A percentile compares a stretch with the other conserved stretches of the same genome.
Evolutionary conservation across 1,140 invertebrate genomes (phyloP).

Genomic region (Lasioglossum albipes): DNA sequence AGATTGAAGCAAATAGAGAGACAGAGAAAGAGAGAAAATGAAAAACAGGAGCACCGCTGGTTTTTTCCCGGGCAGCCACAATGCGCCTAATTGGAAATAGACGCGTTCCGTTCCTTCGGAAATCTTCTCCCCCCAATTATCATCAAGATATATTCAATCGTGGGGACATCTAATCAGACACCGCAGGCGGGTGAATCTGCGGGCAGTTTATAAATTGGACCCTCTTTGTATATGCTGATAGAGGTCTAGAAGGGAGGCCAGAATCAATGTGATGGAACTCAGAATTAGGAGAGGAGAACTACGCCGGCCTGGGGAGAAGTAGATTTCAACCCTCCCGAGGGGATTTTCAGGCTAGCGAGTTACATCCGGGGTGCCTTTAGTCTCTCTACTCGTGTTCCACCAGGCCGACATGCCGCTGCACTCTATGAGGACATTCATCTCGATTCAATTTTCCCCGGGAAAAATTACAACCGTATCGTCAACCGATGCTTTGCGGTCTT

Average conservation of each 20-base stretch:
- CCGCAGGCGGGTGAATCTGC: slow-evolving; percentile 49
- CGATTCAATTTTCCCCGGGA: slow-evolving; percentile 54
- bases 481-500: too few species aligned
- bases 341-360: slow-evolving; percentile 57
- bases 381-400: slow-evolving; percentile 26
- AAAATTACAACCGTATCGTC: slow-evolving; percentile 52
- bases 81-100: slow-evolving; percentile 34
- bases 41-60: neutral
- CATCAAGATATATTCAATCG: slow-evolving; percentile 53
- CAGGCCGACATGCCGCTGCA: slow-evolving; percentile 32
- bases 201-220: slow-evolving; percentile 61
- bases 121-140: slow-evolving; percentile 41
- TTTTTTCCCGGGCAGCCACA: slow-evolving; percentile 9
- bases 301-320: slow-evolving; percentile 37
- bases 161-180: slow-evolving; percentile 39
- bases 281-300: slow-evolving; percentile 54
- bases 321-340: slow-evolving; percentile 62
- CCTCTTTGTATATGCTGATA: slow-evolving; percentile 52
- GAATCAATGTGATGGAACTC: slow-evolving; percentile 61
- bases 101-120: slow-evolving; percentile 18
- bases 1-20: too few species aligned
- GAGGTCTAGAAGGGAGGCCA: slow-evolving; percentile 52
- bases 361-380: slow-evolving; percentile 58
- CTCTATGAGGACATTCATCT: slow-evolving; percentile 41
- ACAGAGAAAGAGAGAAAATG: too few species aligned